phyloP scores from a whole-genome alignment of 2,888 invertebrate species.

The Augiades crinisus region DNA sequence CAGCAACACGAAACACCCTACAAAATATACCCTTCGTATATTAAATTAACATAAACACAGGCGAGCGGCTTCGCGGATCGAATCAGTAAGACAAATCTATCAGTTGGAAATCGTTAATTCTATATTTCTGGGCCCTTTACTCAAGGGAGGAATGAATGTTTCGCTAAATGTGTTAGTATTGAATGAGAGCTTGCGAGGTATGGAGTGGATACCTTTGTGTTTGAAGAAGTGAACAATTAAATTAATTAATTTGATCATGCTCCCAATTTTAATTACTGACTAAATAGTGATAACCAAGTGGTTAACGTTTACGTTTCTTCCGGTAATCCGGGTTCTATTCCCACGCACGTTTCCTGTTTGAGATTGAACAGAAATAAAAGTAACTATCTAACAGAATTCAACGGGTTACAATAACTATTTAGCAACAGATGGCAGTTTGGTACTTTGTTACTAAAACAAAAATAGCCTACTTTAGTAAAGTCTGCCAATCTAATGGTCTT shows the following conservation, averaged over 20 bases:
- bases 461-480: no score
- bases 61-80: conserved; percentile 52
- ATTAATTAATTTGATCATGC: not conserved
- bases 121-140: conserved; percentile 29
- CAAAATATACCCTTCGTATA: conserved; percentile 45
- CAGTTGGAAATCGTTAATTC: conserved; percentile 65
- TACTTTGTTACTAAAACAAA: no score
- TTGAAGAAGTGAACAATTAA: not conserved
- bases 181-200: not conserved
- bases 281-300: no score
- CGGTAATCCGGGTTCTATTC: no score
- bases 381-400: no score
- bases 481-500: no score
- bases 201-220: not conserved
- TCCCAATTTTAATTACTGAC: no score
- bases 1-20: conserved; percentile 23
- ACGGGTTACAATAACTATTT: no score
- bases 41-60: conserved; percentile 69
- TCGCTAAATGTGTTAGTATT: conserved; percentile 48
- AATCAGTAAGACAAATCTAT: conserved; percentile 62
- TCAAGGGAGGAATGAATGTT: conserved; percentile 35
- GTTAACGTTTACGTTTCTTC: no score
- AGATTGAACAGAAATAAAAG: no score
- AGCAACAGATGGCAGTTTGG: no score
- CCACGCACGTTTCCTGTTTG: no score